Evolutionary conservation across 2,113 vertebrate genomes (phyloP), one percentile per base, ranked within the genome.

Genomic region (Callipepla californica): DNA sequence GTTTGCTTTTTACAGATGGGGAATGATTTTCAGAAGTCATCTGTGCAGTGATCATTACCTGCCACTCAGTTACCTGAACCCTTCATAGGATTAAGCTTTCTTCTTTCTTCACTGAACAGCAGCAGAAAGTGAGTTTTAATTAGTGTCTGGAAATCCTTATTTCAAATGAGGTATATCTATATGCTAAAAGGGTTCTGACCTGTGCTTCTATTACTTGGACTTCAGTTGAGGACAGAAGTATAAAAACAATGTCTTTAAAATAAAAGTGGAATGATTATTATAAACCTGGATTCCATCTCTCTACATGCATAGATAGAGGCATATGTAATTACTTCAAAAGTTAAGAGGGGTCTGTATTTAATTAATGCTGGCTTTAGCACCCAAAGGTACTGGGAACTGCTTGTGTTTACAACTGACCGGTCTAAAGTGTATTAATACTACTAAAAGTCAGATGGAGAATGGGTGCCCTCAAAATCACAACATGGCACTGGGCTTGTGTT

Each of bases 91-190:
- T 84, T 73, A 65, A 70, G 12, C 57, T 87, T 18, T 93, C 93
- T 87, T 85, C 70, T 70, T 76, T 59, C 68, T 83, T 93, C 70
- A 38, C 21, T 76, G 80, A 91, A 42, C 59, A 85, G 59, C 90
- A 85, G 55, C 85, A 69, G 80, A 48, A 93, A 88, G 83, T 92
- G 80, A 90, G 91, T 95, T 89, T 90, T 92, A 85, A 62, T 19
- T 6, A 88, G 53, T 25, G 11, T 85, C 68, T 91, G 61, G 88
- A 85, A 89, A 92, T 51, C 3, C 68, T n/a, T 48, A 61, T 30
- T 53, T 92, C 0, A 0, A 61, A 36, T 91, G 74, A 70, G 15
- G 67, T 50, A 19, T 90, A 15, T 80, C 51, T 44, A 5, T 86
- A 61, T 11, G 44, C 13, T 14, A 50, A 78, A 78, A 90, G 51